Evolutionary conservation across 2,888 invertebrate species (phyloP), one percentile per base, ranked within the genome.

Genomic region (Plagiodera versicolora): DNA sequence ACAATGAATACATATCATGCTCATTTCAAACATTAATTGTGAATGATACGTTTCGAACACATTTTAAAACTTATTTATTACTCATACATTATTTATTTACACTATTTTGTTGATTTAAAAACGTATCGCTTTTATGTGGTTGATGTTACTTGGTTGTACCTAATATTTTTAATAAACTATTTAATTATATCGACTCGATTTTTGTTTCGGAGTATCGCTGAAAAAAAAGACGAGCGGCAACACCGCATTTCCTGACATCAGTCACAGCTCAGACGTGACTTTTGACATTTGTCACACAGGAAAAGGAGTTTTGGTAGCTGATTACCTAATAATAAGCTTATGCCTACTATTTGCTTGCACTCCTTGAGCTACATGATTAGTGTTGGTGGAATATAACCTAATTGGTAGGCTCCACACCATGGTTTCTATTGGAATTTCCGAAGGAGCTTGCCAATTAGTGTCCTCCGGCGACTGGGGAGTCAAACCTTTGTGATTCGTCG

Each of bases 341-440:
- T 80, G 78, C 48, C 76, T 70, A 24, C 73, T 75, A 68, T 79
- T 80, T 30, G 80, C 75, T 69, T 83, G 82, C 39, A 83, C 72
- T 71, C 88, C 87, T 72, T 89, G 89, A 48, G 89, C 88, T 18
- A 92, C 89, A 77, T 91, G 90, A 67, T 88, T 84, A 0, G 96
- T 95, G 66, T 93, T 88, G 5, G 97, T 94, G 0, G 98, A 94
- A 80, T 94, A 95, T 61, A 98, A 88, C 75, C 92, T 93, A 56
- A 99, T 90, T 0, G 98, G 97, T 56, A 98, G 83, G 81, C 98
- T 95, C 98, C 98, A 99, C 11, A 96, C 91, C 95, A 98, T 97
- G 0, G 98, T 98, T 81, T 99, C 98, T 60, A 98, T 96, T 10
- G 94, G 89, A 28, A 97, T 84, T 67, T 89, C 88, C 1, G 89